Evolutionary conservation across 2,797 vertebrate genomes (phyloP), one percentile per base, ranked within the genome.

Genomic region (Sciurus vulgaris): DNA sequence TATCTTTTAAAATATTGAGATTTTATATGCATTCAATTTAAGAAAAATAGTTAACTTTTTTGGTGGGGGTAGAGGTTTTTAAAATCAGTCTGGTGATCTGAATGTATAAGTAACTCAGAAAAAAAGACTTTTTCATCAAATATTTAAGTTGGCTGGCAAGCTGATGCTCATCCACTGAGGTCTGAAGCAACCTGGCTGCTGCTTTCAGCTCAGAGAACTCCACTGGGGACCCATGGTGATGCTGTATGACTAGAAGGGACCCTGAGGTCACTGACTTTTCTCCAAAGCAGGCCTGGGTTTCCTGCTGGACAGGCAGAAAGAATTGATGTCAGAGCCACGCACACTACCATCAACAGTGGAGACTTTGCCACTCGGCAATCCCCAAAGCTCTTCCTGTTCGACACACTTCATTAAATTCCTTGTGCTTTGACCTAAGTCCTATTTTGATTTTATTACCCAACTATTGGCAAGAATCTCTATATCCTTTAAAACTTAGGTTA

Each of bases 401-500:
- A 11, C 8, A 30, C 0, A 3, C 28, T 38, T 82, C 35, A 47
- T 69, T 7, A 18, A 65, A 5, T 22, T 30, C 38, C 79, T 47
- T 47, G 76, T 30, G 59, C 7, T 38, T 92, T 92, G 44, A 83
- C 73, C 76, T 89, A 83, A 91, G 89, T 72, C 30, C 35, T 81
- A 38, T 47, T 89, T 89, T 77, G 38, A 54, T 72, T 49, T 38
- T 89, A 56, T 67, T 73, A 54, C 15, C 33, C 38, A 77, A n/a
- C 15, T 92, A 54, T n/a, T 49, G 49, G 4, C 7, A 51, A 26
- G 38, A 72, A 91, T 65, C 63, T 82, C n/a, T 77, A 54, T 82
- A 65, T 24, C 20, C 54, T 35, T 89, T 92, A 77, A 95, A 86
- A 73, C 86, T 15, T 59, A 81, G 61, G 18, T 88, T 24, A 91